Base-by-base conservation (phyloP, 2,113 vertebrate species). In the Psephotus haematonotus region DNA sequence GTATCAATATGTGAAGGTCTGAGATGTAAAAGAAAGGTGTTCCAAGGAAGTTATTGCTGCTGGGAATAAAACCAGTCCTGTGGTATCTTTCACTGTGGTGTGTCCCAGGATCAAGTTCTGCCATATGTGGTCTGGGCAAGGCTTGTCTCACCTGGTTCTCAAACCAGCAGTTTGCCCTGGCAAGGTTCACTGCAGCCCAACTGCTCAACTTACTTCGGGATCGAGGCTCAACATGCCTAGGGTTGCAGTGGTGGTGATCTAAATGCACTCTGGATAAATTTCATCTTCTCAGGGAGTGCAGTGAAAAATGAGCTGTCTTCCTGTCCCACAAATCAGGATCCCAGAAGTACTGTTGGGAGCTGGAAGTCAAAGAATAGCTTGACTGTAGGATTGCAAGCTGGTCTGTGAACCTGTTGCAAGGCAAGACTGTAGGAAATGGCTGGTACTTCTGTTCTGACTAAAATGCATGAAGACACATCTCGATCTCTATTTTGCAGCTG, bases 171-270 rank as follows among this genome's bases (percentile, higher is more conserved):
- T 57, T 50, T 77, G 74, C 11, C 29, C 41, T 17, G 55, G 33
- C 53, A 81, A 65, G 35, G 23, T 20, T 84, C 15, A 67, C 17
- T 9, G 5, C 33, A 65, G 50, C 57, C 57, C 13, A 5, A 3
- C 37, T 44, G 20, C 39, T 44, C 2, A 0, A 49, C 33, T 76
- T 25, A 46, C 22, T 55, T n/a, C 57, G 47, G 33, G 57, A 39
- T 6, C 4, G 4, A 47, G 47, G 57, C 47, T 82, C 3, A 1
- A 25, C 76, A 22, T 0, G 0, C 4, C 41, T 28, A 16, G 50
- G 16, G 23, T 37, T 88, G 20, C 33, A 25, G 8, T 16, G 23
- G 59, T 27, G 33, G 31, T 65, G 55, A 17, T 60, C 33, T 44
- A 33, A 53, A 52, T 39, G 9, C 35, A 27, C 35, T 37, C 35